Evolutionary conservation across 2,888 invertebrate genomes (phyloP).

Genomic region (Lysandra bellargus): DNA sequence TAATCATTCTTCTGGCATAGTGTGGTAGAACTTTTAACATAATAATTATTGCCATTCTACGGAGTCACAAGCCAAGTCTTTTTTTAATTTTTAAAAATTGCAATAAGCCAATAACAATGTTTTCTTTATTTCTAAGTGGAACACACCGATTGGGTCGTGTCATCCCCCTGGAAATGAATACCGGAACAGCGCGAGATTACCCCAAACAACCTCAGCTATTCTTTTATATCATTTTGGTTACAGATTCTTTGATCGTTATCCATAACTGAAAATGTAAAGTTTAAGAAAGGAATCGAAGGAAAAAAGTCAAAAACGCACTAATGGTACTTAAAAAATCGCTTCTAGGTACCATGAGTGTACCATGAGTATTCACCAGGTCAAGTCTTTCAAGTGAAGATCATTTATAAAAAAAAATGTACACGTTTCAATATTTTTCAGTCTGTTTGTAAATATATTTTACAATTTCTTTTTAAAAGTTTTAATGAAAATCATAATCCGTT

Average conservation of each 20-base stretch:
- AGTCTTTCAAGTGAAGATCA: background rate
- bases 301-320: too few relatives aligned
- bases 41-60: too few relatives aligned
- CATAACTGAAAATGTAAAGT: background rate
- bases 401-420: background rate
- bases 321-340: background rate
- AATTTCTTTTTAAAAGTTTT: background rate
- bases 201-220: background rate
- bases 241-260: background rate
- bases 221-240: background rate
- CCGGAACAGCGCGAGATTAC: slow-evolving; percentile 21
- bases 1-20: too few relatives aligned
- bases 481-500: slow-evolving; percentile 10
- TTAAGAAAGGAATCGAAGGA: background rate
- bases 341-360: too few relatives aligned
- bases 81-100: background rate
- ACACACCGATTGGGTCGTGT: slow-evolving; percentile 8
- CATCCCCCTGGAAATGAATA: slow-evolving; percentile 16
- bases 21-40: too few relatives aligned
- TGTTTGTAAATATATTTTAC: background rate
- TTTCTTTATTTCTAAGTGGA: background rate
- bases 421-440: background rate
- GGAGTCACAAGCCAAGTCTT: background rate
- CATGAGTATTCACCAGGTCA: too few relatives aligned
- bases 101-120: background rate